Evolutionary conservation across 2,113 vertebrate genomes (phyloP).

Genomic region (Acinonyx jubatus): DNA sequence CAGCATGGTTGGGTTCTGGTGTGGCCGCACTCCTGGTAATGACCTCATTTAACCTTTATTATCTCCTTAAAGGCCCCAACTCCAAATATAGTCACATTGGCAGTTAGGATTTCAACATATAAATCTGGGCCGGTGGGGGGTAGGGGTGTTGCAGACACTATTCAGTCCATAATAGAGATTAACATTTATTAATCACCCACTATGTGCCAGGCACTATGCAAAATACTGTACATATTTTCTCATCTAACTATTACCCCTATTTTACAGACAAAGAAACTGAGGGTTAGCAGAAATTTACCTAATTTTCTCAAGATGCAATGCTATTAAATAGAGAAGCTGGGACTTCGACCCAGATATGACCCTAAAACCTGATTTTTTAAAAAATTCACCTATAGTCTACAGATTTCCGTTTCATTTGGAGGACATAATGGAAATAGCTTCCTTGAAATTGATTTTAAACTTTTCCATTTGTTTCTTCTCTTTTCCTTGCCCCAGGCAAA

Average conservation of each 20-base stretch:
- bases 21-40: background rate
- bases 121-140: background rate
- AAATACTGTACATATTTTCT: background rate
- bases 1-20: background rate
- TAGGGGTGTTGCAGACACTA: too few species aligned
- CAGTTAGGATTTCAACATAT: background rate
- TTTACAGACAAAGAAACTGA: background rate
- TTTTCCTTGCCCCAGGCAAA: background rate
- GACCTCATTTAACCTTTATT: background rate
- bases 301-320: background rate
- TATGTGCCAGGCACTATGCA: background rate
- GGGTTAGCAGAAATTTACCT: background rate
- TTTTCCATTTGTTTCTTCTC: background rate
- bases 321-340: background rate
- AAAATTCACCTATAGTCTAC: background rate
- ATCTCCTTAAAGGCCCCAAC: background rate
- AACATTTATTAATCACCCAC: background rate
- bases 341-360: background rate
- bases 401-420: background rate
- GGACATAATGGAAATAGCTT: background rate
- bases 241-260: background rate
- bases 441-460: background rate
- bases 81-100: background rate
- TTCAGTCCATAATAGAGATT: background rate
- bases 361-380: background rate